Evolutionary conservation across 2,113 vertebrate genomes (phyloP).

Genomic region (Empidonax alnorum): DNA sequence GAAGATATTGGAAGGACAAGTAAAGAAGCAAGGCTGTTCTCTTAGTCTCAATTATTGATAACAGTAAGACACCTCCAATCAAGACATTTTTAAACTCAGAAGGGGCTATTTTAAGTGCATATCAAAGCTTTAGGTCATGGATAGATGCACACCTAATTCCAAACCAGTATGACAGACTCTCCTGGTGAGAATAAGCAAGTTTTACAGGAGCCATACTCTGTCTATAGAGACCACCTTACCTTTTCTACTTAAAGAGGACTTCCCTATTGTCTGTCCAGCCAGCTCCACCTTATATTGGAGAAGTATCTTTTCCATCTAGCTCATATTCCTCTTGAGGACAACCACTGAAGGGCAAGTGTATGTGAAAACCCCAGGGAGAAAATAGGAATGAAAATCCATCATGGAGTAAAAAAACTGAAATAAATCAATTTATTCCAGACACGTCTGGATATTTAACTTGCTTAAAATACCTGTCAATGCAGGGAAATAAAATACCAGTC

Average conservation of each 20-base stretch:
- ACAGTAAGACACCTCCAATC: background rate
- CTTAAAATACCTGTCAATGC: background rate
- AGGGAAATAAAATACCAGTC: conserved; percentile 3
- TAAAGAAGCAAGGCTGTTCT: background rate
- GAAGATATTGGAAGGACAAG: background rate
- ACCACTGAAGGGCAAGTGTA: background rate
- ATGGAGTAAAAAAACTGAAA: background rate
- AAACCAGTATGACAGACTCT: background rate
- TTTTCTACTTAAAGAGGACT: background rate
- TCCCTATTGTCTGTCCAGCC: background rate
- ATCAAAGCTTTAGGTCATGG: background rate
- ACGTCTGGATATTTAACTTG: background rate
- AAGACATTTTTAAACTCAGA: background rate
- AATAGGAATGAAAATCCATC: background rate
- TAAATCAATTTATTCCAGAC: background rate
- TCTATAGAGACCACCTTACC: background rate
- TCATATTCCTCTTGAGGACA: background rate
- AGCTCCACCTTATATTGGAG: background rate
- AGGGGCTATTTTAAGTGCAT: background rate
- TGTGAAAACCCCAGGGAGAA: background rate
- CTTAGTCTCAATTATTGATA: background rate
- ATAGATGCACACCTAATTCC: background rate
- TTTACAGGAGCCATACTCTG: background rate
- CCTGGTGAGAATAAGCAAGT: background rate
- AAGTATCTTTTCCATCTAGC: background rate